Base-by-base conservation (phyloP, 2,888 invertebrate species). In the Congeria kusceri region DNA sequence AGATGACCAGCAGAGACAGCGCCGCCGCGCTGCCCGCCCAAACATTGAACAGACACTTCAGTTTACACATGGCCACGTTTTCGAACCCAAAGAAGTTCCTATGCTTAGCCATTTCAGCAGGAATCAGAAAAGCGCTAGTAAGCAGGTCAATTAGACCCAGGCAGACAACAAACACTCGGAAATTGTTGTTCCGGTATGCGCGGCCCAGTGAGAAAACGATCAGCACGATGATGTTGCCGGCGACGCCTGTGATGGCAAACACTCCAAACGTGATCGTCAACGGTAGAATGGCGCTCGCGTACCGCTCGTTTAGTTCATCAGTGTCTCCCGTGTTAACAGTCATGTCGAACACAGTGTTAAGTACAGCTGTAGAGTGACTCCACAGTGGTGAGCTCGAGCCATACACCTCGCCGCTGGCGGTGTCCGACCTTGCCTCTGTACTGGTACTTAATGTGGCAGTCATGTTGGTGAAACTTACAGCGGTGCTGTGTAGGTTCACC, bases 21-120 rank as follows among this genome's bases (percentile, higher is more conserved):
- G 83, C 80, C 5, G 80, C 80, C 4, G 83, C 77, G 58, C 72
- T 68, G 0, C 75, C 77, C 9, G 80, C 80, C 77, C 77, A 83
- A 3, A 83, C 83, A 58, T 83, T 83, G 59, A 83, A 78, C 5
- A 83, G 27, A 39, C 78, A 80, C 57, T 83, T 83, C 1, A 73
- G 46, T 39, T 83, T 83, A 44, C 83, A 83, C 69, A 80, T 56
- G 25, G 67, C 70, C 9, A 78, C 3, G 64, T 73, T 71, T 53
- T 70, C 80, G 39, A 80, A 83, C 7, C 77, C 66, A 58, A 83
- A 83, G 59, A 70, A 83, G 53, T 83, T 77, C 32, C 72, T 28
- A 32, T 83, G 83, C 47, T 80, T 83, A 0, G 56, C 25, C 65
- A 83, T 80, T 57, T 83, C 83, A 7, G 80, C 83, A 11, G 83